Conservation (phyloP, 1,140 invertebrate genomes). For the Leptoteleia sp. region DNA sequence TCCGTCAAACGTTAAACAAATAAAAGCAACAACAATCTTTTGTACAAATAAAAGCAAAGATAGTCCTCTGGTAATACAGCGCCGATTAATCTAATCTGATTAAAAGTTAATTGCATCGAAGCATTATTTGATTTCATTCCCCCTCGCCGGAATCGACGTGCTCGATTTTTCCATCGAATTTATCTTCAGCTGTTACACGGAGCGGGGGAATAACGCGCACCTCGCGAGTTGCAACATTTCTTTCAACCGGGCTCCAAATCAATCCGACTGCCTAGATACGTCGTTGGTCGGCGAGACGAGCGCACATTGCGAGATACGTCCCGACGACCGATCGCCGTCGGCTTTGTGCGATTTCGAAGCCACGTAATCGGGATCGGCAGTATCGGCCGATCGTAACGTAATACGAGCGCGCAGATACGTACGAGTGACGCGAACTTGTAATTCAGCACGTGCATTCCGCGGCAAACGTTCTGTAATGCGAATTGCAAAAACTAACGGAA, state of each 20-base stretch:
- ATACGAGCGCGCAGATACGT: constrained; percentile 36
- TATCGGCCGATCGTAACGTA: constrained; percentile 51
- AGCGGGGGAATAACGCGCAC: too few species aligned
- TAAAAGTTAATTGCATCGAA: background rate
- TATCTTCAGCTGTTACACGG: too few species aligned
- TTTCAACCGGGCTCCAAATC: constrained; percentile 13
- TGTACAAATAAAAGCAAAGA: too few species aligned
- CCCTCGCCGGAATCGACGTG: too few species aligned
- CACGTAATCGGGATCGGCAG: constrained; percentile 54
- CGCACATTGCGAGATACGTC: constrained; percentile 4
- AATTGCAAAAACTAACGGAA: background rate
- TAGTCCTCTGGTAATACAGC: too few species aligned
- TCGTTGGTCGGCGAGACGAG: constrained; percentile 8
- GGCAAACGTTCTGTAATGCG: constrained; percentile 44
- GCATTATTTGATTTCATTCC: background rate
- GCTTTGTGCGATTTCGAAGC: constrained; percentile 35
- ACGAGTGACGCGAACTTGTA: constrained; percentile 46
- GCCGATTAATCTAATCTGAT: too few species aligned
- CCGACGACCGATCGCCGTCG: constrained; percentile 18
- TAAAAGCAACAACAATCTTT: too few species aligned
- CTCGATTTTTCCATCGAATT: background rate
- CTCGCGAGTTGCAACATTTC: too few species aligned
- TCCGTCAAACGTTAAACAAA: too few species aligned
- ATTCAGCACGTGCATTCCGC: constrained; percentile 60
- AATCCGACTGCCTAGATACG: constrained; percentile 10